Base-by-base conservation (phyloP, 2,113 vertebrate species). In the Cyphomyrus discorhynchus region DNA sequence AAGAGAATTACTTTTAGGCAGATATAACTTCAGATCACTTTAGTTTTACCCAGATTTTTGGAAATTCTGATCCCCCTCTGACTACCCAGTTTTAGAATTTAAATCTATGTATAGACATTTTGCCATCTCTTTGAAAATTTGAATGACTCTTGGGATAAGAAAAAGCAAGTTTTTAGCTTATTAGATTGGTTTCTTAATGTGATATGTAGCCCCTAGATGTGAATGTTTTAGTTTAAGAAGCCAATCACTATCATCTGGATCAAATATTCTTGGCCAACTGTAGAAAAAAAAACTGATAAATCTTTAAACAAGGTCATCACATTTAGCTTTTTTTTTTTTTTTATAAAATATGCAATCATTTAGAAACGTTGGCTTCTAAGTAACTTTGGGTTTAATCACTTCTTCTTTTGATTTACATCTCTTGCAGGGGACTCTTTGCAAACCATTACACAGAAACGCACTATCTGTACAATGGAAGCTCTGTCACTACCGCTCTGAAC, bases 391-490 rank as follows among this genome's bases (percentile, higher is more conserved):
- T 83, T 93, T 52, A 58, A 6, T 93, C 46, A 91, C 77, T 91
- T 91, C 91, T 39, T 88, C 46, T 90, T 89, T 93, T 93, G 94
- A 24, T 94, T 21, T 87, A 70, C 39, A 35, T 90, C 31, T 52
- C 83, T 94, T 94, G 21, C 92, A 99, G 98, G 94, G 98, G 96
- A 4, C 96, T 99, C 91, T 94, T 99, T 92, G 95, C 97, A 90
- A 94, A 95, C 90, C 94, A 96, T 93, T 99, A 98, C 94, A 97
- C 96, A 15, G 97, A 98, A 94, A 99, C 97, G 15, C 98, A 99
- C 92, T 99, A 99, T 91, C 91, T 95, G 94, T 94, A 95, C 85
- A 97, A 98, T 1, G 98, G 98, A 92, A 95, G 94, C 1, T 93
- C 93, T 0, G 95, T 97, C 95, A 96, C 96, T 45, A 94, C 95